Evolutionary conservation across 2,113 vertebrate genomes (phyloP), one percentile per base, ranked within the genome.

Genomic region (Acanthochromis polyacanthus): DNA sequence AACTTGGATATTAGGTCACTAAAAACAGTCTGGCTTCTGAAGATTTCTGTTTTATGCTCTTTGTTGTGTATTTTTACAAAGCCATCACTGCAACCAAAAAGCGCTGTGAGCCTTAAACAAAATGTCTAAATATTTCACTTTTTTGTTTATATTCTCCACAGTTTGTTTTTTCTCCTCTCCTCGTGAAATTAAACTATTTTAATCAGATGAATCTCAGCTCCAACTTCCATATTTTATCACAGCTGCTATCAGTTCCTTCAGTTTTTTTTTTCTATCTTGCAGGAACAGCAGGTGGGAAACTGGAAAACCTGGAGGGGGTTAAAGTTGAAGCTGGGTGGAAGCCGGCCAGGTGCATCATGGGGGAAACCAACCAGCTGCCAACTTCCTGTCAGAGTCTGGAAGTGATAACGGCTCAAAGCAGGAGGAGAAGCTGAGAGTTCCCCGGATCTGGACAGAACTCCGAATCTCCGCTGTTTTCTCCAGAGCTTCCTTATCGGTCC

Each of bases 351-450:
- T 83, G 73, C 25, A 75, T 75, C 3, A 1, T 75, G 58, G 67
- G 66, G 56, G 17, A 63, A 75, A 63, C 50, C 50, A 6, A 57
- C 14, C 19, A 19, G 48, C 72, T 75, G 82, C 85, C 85, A 83
- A 79, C 30, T 81, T 83, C 19, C 63, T 83, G 71, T 89, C 80
- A 66, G 10, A 79, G 23, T 51, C 19, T 60, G 30, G 58, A 71
- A 70, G 23, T 28, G 60, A 62, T 17, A 80, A 77, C 28, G 22
- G 74, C 72, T 57, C 25, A 25, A 25, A 25, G 55, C 48, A 51
- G 55, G 61, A 28, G 9, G 32, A 25, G 25, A 25, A 25, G 2
- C 25, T 25, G 25, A 25, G 25, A 25, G 25, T 25, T 25, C 25
- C 25, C 25, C 3, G 25, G 2, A 65, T 48, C 46, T 23, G 28